Conservation (phyloP, 2,888 invertebrate species). For the Cheilosia vulpina region DNA sequence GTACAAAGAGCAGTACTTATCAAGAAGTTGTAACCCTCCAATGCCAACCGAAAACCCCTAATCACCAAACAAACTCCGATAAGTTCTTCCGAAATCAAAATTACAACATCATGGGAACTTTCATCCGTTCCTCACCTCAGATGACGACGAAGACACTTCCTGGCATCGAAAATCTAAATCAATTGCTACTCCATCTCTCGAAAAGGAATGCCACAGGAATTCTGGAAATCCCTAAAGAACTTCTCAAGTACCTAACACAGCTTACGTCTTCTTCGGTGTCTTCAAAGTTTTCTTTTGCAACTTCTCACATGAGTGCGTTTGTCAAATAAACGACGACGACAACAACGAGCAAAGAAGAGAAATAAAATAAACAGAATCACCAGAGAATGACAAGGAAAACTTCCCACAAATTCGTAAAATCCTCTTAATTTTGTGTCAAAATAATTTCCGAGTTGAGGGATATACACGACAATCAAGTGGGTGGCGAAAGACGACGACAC, state of each 20-base stretch:
- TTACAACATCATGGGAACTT: not conserved
- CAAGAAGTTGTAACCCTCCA: not conserved
- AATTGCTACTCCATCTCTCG: not conserved
- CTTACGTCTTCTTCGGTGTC: conserved; percentile 1
- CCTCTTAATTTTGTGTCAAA: conserved; percentile 67
- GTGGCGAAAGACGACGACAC: conserved; percentile 16
- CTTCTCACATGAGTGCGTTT: conserved; percentile 52
- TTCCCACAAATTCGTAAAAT: conserved; percentile 24
- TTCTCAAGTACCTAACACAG: not conserved
- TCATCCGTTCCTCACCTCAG: conserved; percentile 7
- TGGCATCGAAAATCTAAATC: not conserved
- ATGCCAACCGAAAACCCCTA: not conserved
- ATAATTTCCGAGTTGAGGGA: conserved; percentile 49
- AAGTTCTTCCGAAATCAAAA: not conserved
- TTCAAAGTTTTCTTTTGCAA: conserved; percentile 32
- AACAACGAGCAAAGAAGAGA: no score
- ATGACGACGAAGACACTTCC: not conserved
- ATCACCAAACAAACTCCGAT: conserved; percentile 3
- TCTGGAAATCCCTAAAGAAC: conserved; percentile 6
- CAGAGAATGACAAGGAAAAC: conserved; percentile 34
- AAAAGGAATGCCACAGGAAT: conserved; percentile 20
- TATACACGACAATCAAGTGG: conserved; percentile 41
- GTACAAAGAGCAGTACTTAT: not conserved
- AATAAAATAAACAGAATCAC: not conserved
- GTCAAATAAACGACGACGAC: not conserved